Evolutionary conservation across 2,797 vertebrate species (phyloP).

Genomic region (Sebastes wilsoni): DNA sequence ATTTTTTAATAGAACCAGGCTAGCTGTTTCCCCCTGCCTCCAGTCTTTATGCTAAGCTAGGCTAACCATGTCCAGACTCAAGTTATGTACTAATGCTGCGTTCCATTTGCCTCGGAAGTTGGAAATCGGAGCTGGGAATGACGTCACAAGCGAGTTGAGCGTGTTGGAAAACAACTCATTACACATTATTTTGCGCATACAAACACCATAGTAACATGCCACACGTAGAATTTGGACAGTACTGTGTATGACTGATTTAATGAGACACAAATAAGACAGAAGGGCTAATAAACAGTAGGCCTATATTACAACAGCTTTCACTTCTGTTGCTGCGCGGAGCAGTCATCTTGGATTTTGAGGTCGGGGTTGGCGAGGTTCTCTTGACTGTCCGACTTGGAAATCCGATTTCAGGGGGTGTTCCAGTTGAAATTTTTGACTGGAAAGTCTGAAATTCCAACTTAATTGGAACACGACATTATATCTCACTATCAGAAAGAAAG

Average conservation of each 20-base stretch:
- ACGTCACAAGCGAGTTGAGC: neutral
- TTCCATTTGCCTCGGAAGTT: neutral
- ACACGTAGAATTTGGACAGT: neutral
- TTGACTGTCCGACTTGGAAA: too few relatives aligned
- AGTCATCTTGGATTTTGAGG: too few relatives aligned
- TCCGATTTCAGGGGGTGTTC: too few relatives aligned
- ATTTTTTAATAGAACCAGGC: neutral
- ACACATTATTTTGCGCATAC: neutral
- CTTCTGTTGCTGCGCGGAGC: too few relatives aligned
- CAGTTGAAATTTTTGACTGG: too few relatives aligned
- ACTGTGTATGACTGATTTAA: neutral
- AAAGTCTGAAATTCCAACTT: too few relatives aligned
- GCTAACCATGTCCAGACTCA: neutral
- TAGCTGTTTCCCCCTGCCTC: too few relatives aligned
- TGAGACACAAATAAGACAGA: neutral
- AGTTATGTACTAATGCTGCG: neutral
- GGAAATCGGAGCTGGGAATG: neutral
- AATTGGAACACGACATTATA: too few relatives aligned
- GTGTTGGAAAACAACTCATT: neutral
- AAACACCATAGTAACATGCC: neutral
- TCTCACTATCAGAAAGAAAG: too few relatives aligned
- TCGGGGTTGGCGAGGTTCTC: too few relatives aligned
- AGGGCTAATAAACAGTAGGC: neutral
- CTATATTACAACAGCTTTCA: neutral
- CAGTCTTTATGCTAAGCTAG: too few relatives aligned